Evolutionary conservation across 2,113 vertebrate genomes (phyloP).

Genomic region (Pipra filicauda): DNA sequence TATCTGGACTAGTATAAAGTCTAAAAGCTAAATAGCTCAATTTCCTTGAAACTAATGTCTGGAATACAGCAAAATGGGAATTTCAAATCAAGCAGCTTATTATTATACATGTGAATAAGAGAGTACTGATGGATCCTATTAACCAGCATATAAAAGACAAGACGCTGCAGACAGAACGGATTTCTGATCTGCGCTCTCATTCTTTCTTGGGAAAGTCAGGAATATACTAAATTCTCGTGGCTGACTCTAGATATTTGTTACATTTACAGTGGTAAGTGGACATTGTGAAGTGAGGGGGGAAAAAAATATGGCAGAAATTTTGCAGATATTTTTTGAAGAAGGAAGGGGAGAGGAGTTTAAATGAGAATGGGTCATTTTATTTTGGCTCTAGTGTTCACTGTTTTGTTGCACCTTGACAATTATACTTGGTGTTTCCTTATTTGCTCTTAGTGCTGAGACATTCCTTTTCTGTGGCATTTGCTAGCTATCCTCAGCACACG

Average conservation of each 20-base stretch:
- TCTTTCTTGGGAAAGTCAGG: neutral
- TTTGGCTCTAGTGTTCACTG: neutral
- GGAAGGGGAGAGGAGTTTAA: neutral
- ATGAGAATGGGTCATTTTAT: neutral
- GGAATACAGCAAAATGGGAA: neutral
- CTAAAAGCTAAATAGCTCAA: neutral
- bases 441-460: neutral
- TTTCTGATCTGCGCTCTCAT: neutral
- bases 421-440: neutral
- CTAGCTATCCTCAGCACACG: neutral
- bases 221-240: neutral
- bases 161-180: neutral
- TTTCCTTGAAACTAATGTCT: neutral
- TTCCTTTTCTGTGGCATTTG: neutral
- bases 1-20: neutral
- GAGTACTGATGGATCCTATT: neutral
- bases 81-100: neutral
- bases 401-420: neutral
- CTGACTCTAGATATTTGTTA: neutral
- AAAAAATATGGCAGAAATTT: neutral
- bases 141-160: neutral
- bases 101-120: neutral
- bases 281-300: rapidly evolving
- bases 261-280: neutral
- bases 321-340: neutral